Evolutionary conservation across 2,888 invertebrate species (phyloP), one percentile per base, ranked within the genome.

Genomic region (Chesias legatella): DNA sequence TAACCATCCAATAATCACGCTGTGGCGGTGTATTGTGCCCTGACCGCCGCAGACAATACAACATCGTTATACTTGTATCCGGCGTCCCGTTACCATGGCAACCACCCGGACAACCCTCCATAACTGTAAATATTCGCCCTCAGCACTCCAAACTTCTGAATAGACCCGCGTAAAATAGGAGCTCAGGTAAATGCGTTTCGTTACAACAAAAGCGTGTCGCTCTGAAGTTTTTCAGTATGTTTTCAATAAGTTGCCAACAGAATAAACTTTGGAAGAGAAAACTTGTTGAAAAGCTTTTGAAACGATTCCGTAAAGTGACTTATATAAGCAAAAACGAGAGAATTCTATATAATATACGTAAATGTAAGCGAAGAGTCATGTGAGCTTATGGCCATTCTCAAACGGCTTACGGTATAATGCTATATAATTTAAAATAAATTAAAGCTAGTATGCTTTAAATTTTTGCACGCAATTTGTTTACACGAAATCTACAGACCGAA

Each of bases 81-180:
- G 26, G 58, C 53, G 58, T 63, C 53, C 52, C 51, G 78, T 80
- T 62, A 39, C 68, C 65, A 74, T 74, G 54, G 67, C 52, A 68
- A 80, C 78, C 43, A 50, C 34, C 24, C 33, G 13, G 9, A 11
- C 20, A 33, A 36, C 37, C 38, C 40, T 29, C 10, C 53, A 56
- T 64, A 63, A 64, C 67, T 63, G 63, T 71, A 68, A 69, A 68
- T 68, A 62, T 60, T 55, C 58, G 22, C 52, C 53, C 53, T 48
- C 53, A 52, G 36, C 39, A 32, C 50, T 52, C 33, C n/a, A 39
- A 56, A 54, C 50, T 56, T 56, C 39, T 49, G 44, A 53, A 50
- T 48, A 45, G 42, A 48, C 45, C 42, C 31, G 51, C 27, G 54
- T 55, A 43, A 56, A 60, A 63, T 62, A 59, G 56, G 54, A 58